Evolutionary conservation across 1,140 invertebrate genomes (phyloP).

Genomic region (Philopotamus ludificatus): DNA sequence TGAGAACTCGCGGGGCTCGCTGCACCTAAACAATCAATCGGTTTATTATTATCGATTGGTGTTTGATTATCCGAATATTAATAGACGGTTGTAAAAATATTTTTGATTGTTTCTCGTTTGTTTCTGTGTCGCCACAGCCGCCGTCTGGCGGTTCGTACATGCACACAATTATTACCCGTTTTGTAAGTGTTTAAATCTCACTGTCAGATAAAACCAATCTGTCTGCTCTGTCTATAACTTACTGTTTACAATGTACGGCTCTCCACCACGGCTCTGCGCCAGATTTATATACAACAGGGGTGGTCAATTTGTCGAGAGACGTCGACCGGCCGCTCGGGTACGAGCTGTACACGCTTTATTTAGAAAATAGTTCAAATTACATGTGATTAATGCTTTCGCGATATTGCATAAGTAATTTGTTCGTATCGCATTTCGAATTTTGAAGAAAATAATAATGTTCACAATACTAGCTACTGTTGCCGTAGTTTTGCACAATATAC

Average conservation of each 20-base stretch:
- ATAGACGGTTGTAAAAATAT: constrained; percentile 1
- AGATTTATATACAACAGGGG: constrained; percentile 36
- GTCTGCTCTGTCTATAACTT: constrained; percentile 24
- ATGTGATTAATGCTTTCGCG: too few species aligned
- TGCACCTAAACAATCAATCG: background rate
- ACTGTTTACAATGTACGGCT: background rate
- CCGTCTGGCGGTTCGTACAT: background rate
- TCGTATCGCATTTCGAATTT: too few species aligned
- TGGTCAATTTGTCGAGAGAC: constrained; percentile 41
- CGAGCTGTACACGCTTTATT: too few species aligned
- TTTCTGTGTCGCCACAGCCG: background rate
- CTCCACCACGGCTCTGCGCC: constrained; percentile 26
- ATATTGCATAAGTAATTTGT: too few species aligned
- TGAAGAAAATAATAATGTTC: too few species aligned
- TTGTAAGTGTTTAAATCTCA: constrained; percentile 39
- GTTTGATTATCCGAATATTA: background rate
- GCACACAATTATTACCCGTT: constrained; percentile 40
- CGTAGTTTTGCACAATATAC: too few species aligned
- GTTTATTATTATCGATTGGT: background rate
- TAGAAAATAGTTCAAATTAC: too few species aligned
- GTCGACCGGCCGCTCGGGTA: too few species aligned
- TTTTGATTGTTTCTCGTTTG: background rate
- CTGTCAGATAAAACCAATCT: constrained; percentile 36
- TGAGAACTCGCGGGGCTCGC: constrained; percentile 8
- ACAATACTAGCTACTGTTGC: too few species aligned